Base-by-base conservation (phyloP, 2,113 vertebrate genomes). In the Blennius ocellaris region DNA sequence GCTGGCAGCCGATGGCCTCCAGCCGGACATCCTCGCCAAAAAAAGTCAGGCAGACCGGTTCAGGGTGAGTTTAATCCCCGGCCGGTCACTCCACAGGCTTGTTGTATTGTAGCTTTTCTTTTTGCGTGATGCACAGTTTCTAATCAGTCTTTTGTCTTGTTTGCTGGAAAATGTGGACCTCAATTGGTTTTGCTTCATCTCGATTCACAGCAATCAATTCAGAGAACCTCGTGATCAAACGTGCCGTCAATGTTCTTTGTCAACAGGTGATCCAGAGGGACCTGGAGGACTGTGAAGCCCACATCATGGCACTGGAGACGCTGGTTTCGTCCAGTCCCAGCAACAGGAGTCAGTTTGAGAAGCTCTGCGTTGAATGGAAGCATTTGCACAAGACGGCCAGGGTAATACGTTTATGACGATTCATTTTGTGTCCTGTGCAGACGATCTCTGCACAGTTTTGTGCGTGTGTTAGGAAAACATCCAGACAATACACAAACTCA, bases 191-290 rank as follows among this genome's bases (percentile, higher is more conserved):
- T 30, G 4, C 21, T 30, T 30, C 2, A 30, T 30, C 21, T 30
- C 21, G 21, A 4, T 30, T 30, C 21, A 30, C 21, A 30, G 4
- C 4, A 4, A 30, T 30, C 21, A 30, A 30, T 30, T 30, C 21
- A 30, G 21, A 30, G 21, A 30, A 30, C 21, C 21, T 30, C 21
- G 21, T 4, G 2, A 30, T 30, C 21, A 30, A 30, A 30, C 21
- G 4, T 30, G 21, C 21, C 21, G 21, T 30, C 21, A 4, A 4
- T 30, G 21, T 30, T 64, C 37, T 56, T 0, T 64, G 48, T 87
- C 62, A 60, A 3, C 89, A 99, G 97, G 92, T 88, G 59, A 93
- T 99, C 49, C 94, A 94, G 69, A 96, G 94, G 82, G 96, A 97
- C 12, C 83, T 95, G 67, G 87, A 95, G 78, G 95, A 96, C 67